phyloP scores from a whole-genome alignment of 2,113 vertebrate genomes.

The Crypturellus undulatus region DNA sequence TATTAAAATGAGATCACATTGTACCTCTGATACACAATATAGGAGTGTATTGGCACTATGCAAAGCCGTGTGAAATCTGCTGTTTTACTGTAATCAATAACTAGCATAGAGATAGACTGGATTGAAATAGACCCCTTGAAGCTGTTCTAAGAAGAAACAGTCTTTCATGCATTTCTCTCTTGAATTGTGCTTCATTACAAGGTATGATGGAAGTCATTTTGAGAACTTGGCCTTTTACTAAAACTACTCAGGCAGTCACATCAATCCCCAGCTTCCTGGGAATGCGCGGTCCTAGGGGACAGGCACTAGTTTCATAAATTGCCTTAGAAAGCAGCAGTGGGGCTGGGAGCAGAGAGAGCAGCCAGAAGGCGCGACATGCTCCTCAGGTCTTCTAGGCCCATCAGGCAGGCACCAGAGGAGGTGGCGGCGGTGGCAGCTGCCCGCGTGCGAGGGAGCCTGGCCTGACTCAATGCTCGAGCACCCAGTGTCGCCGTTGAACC shows the following conservation, averaged over 20 bases:
- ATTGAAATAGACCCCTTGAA: not conserved
- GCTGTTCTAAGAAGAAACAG: not conserved
- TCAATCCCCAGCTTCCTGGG: too few relatives aligned
- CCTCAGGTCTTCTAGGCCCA: too few relatives aligned
- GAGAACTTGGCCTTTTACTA: not conserved
- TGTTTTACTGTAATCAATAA: not conserved
- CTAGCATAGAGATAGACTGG: not conserved
- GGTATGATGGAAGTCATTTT: not conserved
- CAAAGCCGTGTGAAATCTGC: not conserved
- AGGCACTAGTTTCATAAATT: too few relatives aligned
- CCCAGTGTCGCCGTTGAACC: too few relatives aligned
- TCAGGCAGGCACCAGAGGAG: too few relatives aligned
- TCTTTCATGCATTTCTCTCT: not conserved
- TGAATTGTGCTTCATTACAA: not conserved
- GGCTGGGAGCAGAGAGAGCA: too few relatives aligned
- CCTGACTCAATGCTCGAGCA: too few relatives aligned
- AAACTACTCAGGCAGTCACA: not conserved
- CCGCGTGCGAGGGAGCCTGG: too few relatives aligned
- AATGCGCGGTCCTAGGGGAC: too few relatives aligned
- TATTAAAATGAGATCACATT: not conserved
- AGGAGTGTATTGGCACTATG: not conserved
- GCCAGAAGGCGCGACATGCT: too few relatives aligned
- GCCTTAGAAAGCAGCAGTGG: too few relatives aligned
- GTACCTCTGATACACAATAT: not conserved
- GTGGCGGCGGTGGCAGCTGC: too few relatives aligned